A percentile compares a stretch with the other conserved stretches of the same genome.
These are phyloP conservation scores for Phortica okadai DNA, from an alignment of 2,888 invertebrate genomes.

Conservation along the genomic window DNA sequence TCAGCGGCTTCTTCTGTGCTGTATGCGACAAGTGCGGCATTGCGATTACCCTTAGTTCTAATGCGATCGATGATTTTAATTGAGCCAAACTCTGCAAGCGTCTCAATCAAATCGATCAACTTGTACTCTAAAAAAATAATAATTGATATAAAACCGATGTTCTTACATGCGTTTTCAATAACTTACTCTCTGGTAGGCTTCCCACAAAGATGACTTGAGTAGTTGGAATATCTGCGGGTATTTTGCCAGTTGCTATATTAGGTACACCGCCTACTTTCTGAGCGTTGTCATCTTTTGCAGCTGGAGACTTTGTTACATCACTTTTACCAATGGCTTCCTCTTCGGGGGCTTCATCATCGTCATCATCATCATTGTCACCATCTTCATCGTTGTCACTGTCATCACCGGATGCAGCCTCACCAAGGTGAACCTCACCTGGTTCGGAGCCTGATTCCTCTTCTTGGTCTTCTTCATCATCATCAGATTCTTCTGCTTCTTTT, in stretches of 20 bases:
- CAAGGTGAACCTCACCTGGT: constrained; percentile 42
- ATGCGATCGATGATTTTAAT: constrained; percentile 49
- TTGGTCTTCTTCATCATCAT: constrained; percentile 45
- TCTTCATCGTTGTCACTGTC: not conserved
- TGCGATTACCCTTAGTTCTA: constrained; percentile 40
- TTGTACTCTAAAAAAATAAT: constrained; percentile 52
- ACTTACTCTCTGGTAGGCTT: constrained; percentile 60
- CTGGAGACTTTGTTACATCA: not conserved
- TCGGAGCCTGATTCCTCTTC: constrained; percentile 41
- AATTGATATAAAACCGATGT: not conserved
- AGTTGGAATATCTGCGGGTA: constrained; percentile 49
- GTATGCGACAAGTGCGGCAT: constrained; percentile 52
- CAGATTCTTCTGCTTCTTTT: constrained; percentile 42
- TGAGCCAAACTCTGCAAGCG: constrained; percentile 63
- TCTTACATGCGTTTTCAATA: not conserved
- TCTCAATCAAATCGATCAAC: constrained; percentile 55
- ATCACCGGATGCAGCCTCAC: not conserved
- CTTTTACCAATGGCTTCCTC: constrained; percentile 57
- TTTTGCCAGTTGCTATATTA: constrained; percentile 45
- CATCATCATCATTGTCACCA: constrained; percentile 18
- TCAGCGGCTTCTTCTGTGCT: constrained; percentile 52
- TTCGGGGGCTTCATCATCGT: constrained; percentile 46
- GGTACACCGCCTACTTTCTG: constrained; percentile 51
- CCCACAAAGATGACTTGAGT: constrained; percentile 49
- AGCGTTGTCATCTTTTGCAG: constrained; percentile 12